Evolutionary conservation across 2,113 vertebrate species (phyloP).

Genomic region (Edolisoma coerulescens): DNA sequence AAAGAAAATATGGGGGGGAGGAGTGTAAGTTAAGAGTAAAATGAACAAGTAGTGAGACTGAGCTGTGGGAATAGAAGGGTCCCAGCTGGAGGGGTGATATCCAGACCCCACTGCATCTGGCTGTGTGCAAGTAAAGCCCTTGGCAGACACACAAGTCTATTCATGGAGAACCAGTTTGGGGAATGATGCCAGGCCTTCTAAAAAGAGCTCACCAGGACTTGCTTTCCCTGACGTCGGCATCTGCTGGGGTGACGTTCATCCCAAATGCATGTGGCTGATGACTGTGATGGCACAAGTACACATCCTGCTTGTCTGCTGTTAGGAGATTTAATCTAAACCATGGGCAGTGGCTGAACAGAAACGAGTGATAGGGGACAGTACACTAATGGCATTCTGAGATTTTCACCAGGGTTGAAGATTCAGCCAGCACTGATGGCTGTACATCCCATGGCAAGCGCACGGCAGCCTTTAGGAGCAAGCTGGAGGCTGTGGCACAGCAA

Average conservation of each 20-base stretch:
- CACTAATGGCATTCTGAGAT: neutral
- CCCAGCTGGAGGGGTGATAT: neutral
- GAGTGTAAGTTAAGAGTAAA: neutral
- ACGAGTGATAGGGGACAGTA: neutral
- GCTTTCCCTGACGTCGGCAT: neutral
- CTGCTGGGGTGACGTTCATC: neutral
- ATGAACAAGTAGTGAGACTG: neutral
- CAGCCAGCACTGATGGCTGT: neutral
- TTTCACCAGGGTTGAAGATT: neutral
- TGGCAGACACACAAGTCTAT: neutral
- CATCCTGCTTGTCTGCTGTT: neutral
- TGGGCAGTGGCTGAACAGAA: neutral
- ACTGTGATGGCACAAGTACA: neutral
- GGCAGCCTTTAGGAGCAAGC: neutral
- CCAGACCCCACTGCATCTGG: neutral
- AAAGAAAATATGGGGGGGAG: neutral
- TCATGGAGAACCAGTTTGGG: neutral
- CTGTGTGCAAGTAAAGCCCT: neutral
- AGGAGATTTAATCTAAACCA: neutral
- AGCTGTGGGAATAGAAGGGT: neutral
- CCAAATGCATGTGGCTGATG: neutral
- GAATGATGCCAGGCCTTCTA: neutral
- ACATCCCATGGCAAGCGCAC: fast-evolving
- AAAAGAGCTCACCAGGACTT: neutral
- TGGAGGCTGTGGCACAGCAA: neutral